Base-by-base conservation (phyloP, 1,140 invertebrate genomes). In the Macrostomum lignano region DNA sequence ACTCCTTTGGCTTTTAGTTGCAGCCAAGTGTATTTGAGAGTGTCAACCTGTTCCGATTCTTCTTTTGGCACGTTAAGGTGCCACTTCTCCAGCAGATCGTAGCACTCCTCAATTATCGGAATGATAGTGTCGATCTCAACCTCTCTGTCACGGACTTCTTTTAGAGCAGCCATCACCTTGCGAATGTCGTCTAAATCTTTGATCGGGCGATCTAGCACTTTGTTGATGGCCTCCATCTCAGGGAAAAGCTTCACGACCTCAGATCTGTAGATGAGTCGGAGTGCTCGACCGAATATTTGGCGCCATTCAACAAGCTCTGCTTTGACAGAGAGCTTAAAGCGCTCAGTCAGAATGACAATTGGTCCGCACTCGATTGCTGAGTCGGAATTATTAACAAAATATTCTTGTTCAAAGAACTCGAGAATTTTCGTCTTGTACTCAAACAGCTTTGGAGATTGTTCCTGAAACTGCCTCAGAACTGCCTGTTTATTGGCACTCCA, bases 71-170 rank as follows among this genome's bases (percentile, higher is more conserved):
- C 71, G 7, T 71, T 69, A 1, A 91, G 65, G 32, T 82, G 72
- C 46, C 78, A 82, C 19, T 73, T 68, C 3, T 71, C 72, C 1
- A 91, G 67, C 13, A 84, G 69, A 44, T 75, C 77, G 53, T 86
- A 88, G 0, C 78, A 76, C 60, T 91, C 82, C 58, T 93, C 82
- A 29, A 91, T 78, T 0, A 79, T 79, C 46, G 75, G 73, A 26
- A 93, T 84, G 40, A 70, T 72, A 21, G 84, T 61, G 47, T 91
- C 82, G 67, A 88, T 76, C 44, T 84, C 75, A 7, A 88, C 76
- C 58, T 91, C 79, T 49, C 78, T 73, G 46, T 88, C 77, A 3
- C 81, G 61, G 30, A 88, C 81, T 54, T 88, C 82, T 46, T 71
- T 72, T 28, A 91, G 52, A 0, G 73, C 77, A 36, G 81, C 76